Evolutionary conservation across 2,113 vertebrate species (phyloP), one percentile per base, ranked within the genome.

Genomic region (Eurypyga helias): DNA sequence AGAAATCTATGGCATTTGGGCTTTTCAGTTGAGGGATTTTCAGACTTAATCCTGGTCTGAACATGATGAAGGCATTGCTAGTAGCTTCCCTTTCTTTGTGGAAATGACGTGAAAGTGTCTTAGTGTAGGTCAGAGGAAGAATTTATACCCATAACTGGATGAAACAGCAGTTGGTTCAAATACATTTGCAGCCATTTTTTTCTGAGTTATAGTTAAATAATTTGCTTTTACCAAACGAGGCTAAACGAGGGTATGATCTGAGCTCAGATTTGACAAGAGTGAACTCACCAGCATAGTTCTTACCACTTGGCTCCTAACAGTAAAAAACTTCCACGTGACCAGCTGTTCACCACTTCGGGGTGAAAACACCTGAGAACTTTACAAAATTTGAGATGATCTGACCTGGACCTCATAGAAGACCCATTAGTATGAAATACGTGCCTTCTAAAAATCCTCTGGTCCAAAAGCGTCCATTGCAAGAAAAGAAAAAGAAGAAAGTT

Each of bases 111-210:
- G 19, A 14, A 66, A 3, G 4, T 3, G 3, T 57, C 21, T 66
- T 7, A 4, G 0, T 6, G 0, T 7, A 15, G 38, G 5, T 66
- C 26, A 79, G 60, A 64, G 33, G 2, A 28, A 55, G 34, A 8
- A 0, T 41, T 33, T 38, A 12, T 20, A 38, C 1, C 9, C 6
- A 4, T 7, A 65, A 10, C 2, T 17, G 25, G 8, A 8, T 14
- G 17, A 72, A 78, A 29, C 5, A 43, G 25, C 13, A 71, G 36
- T n/a, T 41, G 13, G 43, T 60, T 52, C 38, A 29, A 92, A 33
- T 3, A 0, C 1, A 15, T n/a, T n/a, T 25, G 10, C 10, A 46
- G 10, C 1, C 2, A 65, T 21, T 87, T 82, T 54, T 26, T 48
- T 28, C 2, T n/a, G 24, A 88, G 60, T 66, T 34, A 28, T 3